These are phyloP conservation scores for Papilio protenor DNA, from an alignment of 2,888 invertebrate species.

Conservation along the genomic window DNA sequence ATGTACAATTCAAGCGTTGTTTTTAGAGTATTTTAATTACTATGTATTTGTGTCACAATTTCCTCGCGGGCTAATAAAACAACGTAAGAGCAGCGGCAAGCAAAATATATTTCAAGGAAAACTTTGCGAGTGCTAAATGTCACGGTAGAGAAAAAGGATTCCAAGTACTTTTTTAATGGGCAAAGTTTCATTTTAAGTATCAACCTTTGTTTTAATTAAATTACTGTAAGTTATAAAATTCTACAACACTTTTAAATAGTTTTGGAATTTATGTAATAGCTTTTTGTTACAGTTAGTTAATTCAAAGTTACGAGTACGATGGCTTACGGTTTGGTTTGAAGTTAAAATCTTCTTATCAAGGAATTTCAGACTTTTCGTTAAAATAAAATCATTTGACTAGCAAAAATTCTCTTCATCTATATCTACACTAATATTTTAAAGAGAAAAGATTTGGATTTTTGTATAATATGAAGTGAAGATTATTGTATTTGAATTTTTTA, in stretches of 20 bases:
- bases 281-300: background rate
- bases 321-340: background rate
- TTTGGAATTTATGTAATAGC: background rate
- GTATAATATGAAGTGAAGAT: no score
- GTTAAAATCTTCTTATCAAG: background rate
- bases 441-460: no score
- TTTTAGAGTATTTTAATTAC: background rate
- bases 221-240: conserved; percentile 34
- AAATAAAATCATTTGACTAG: background rate
- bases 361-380: background rate
- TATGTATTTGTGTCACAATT: conserved; percentile 9
- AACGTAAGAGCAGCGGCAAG: conserved; percentile 15
- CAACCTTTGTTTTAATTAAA: conserved; percentile 10
- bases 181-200: conserved; percentile 7
- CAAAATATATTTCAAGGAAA: conserved; percentile 22
- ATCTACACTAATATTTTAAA: no score
- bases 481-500: background rate
- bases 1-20: background rate
- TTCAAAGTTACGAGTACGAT: background rate
- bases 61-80: background rate
- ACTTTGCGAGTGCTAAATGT: conserved; percentile 27
- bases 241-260: conserved; percentile 2
- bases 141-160: conserved; percentile 20
- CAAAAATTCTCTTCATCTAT: background rate
- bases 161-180: conserved; percentile 13